phyloP scores from a whole-genome alignment of 2,888 invertebrate genomes.

The Schizaphis graminum region DNA sequence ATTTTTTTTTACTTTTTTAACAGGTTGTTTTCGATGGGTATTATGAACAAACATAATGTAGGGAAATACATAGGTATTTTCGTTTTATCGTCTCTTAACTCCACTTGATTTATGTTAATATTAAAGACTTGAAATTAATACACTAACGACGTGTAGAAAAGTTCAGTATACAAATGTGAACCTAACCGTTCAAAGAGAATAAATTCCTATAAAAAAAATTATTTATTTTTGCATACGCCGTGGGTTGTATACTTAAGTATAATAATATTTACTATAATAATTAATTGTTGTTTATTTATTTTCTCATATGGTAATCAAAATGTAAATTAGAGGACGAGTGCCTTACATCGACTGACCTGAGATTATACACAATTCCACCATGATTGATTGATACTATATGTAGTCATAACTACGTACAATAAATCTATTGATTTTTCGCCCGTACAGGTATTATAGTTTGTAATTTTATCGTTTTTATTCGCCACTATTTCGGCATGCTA shows the following conservation, averaged over 20 bases:
- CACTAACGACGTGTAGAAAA: neutral
- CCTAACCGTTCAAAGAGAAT: neutral
- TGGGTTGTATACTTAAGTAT: neutral
- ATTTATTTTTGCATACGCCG: neutral
- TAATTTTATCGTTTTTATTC: neutral
- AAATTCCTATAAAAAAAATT: neutral
- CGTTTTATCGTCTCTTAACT: neutral
- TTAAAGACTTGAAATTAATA: neutral
- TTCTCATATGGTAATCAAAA: neutral
- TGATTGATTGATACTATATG: neutral
- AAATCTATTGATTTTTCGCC: neutral
- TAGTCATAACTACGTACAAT: neutral
- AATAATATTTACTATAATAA: neutral
- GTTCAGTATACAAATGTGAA: neutral
- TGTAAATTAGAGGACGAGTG: neutral
- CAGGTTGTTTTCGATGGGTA: too few relatives aligned
- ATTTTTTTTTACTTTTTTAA: neutral
- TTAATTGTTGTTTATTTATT: neutral
- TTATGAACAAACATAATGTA: too few relatives aligned
- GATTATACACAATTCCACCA: neutral
- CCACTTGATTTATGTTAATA: neutral
- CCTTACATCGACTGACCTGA: neutral
- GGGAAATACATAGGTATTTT: neutral
- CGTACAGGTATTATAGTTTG: neutral
- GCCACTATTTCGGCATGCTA: neutral